Evolutionary conservation across 1,140 invertebrate genomes (phyloP).

Genomic region (Zaprionus ornatus): DNA sequence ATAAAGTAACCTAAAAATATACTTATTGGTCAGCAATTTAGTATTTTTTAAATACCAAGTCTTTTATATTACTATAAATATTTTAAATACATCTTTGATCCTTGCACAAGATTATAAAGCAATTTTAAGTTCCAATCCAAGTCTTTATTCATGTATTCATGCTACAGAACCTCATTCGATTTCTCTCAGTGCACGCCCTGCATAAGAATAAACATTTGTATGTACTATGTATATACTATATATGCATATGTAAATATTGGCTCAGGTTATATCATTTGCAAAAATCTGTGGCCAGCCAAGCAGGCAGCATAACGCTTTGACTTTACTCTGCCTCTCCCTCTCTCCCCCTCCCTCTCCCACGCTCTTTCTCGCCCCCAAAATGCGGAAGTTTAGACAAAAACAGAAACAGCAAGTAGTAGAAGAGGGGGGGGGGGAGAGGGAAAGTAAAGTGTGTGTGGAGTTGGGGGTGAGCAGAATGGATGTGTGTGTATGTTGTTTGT

Average conservation of each 20-base stretch:
- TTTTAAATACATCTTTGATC: too few relatives aligned
- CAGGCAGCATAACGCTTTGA: conserved; percentile 51
- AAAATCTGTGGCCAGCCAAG: conserved; percentile 74
- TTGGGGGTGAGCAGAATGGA: not conserved
- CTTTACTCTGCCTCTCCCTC: conserved; percentile 32
- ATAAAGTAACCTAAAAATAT: too few relatives aligned
- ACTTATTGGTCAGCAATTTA: too few relatives aligned
- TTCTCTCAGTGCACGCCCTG: conserved; percentile 27
- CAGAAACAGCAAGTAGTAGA: conserved; percentile 26
- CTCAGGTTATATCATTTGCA: conserved; percentile 71
- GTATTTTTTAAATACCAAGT: too few relatives aligned
- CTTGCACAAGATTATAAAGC: too few relatives aligned
- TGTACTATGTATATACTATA: not conserved
- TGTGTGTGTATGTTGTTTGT: conserved; percentile 8
- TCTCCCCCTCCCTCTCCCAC: conserved; percentile 16
- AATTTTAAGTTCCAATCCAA: not conserved
- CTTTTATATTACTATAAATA: too few relatives aligned
- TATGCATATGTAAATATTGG: conserved; percentile 72
- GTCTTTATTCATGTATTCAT: not conserved
- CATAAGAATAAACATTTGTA: conserved; percentile 10
- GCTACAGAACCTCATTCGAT: not conserved
- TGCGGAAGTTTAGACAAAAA: conserved; percentile 73
- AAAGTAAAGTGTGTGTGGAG: not conserved
- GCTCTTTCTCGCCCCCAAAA: conserved; percentile 55
- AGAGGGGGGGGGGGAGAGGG: not conserved